Evolutionary conservation across 1,140 invertebrate genomes (phyloP), one percentile per base, ranked within the genome.

Genomic region (Heterodera carotae): DNA sequence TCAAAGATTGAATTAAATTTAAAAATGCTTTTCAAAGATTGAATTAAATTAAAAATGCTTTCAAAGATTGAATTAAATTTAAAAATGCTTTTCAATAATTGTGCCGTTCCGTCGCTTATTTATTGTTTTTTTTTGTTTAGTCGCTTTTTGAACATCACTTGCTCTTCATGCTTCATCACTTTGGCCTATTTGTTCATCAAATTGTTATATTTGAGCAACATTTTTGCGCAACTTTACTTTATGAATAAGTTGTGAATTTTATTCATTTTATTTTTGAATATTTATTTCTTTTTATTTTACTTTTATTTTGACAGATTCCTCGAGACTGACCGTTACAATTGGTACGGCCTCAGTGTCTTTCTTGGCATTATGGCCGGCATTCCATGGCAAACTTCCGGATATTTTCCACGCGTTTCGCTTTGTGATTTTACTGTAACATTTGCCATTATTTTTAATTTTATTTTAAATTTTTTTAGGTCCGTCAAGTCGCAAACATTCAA

Each of bases 391-490:
- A 73, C 84, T 25, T 89, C 89, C 25, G 85, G 80, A 18, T 84
- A 88, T 22, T 90, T 90, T 83, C 90, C 90, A 0, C 82, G 89
- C 67, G 89, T 90, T 12, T 90, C 90, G 27, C 84, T 90, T 66
- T 90, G 90, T 83, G 89, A 90, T 82, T 90, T 90, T 82, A 85
- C 88, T 66, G 89, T 90, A 39, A 84, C 88, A 39, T 85, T 86
- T 79, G 84, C 84, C 87, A 76, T 85, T 87, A 62, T 88, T 89
- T n/a, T 33, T 25, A 12, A 31, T 8, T 76, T 82, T 76, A 29
- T 60, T 79, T 69, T 82, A 72, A 8, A 36, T 62, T 18, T 8
- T 78, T 84, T 15, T 70, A 85, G 80, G 81, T 88, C 10, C 84
- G 87, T 27, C 83, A 87, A 84, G 78, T 88, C 22, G 87, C 85